Base-by-base conservation (phyloP, 2,888 invertebrate genomes). In the Oscheius sp. region DNA sequence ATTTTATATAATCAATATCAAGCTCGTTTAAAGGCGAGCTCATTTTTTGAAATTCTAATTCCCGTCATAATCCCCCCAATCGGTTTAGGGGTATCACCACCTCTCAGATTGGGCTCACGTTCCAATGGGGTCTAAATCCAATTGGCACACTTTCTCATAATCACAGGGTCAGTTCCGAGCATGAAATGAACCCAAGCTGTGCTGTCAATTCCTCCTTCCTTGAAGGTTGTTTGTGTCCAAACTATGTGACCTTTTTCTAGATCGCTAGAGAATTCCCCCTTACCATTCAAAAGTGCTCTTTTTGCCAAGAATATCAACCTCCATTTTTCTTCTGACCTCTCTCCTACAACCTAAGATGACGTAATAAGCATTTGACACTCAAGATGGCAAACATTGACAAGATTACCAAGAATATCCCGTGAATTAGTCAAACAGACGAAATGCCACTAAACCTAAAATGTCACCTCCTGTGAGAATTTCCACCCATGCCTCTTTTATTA, bases 61-160 rank as follows among this genome's bases (percentile, higher is more conserved):
- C 25, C 27, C 27, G n/a, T n/a, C 1, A 0, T 55, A 18, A 55
- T 13, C 16, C n/a, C n/a, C n/a, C 21, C 25, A 58, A 58, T n/a
- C 13, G 25, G 58, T 25, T 58, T 58, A 61, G 61, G n/a, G 61
- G 45, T n/a, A 13, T 35, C 41, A 5, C 49, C 52, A 66, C 66
- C 66, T 35, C 35, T 66, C 66, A 66, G 66, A 66, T 66, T 66
- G 66, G 21, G 52, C 35, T 66, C 23, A 66, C 52, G 49, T 66
- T 66, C 66, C 66, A 66, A 23, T 66, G 49, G 66, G 29, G 27
- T n/a, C 46, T 43, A 66, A 66, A 66, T 66, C 27, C 23, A 49
- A 66, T 66, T 52, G 66, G 18, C 66, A 63, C 63, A 66, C 66
- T 66, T 66, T 66, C 49, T 66, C 66, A 66, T 66, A 66, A 66